Percentiles rank a stretch among this genome's conserved stretches.
Evolutionary conservation across 2,797 vertebrate genomes (phyloP).

Genomic region (Myiothlypis chrysogaster): DNA sequence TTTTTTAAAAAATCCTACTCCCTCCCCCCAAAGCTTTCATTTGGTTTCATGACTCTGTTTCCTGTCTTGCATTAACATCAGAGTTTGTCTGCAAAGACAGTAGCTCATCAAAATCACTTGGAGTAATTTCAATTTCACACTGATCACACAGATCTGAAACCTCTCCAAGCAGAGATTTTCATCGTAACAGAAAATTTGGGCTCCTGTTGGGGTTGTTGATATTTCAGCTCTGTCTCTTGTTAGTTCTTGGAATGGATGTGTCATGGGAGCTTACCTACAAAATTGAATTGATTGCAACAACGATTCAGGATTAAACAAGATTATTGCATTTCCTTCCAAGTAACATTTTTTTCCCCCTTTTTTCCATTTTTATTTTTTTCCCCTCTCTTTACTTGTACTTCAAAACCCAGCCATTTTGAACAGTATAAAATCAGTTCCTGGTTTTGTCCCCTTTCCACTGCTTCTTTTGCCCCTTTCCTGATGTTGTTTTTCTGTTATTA

Average conservation of each 20-base stretch:
- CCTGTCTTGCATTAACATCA: slow-evolving; percentile 6
- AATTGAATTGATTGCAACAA: slow-evolving; percentile 49
- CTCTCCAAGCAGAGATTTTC: slow-evolving; percentile 51
- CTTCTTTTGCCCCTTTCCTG: neutral
- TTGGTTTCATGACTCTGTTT: neutral
- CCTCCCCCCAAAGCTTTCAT: neutral
- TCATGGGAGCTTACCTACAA: slow-evolving; percentile 34
- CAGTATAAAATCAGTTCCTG: neutral
- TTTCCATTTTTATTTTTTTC: fast-evolving
- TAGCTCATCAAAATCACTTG: slow-evolving; percentile 43
- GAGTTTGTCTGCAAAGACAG: slow-evolving; percentile 4
- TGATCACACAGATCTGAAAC: slow-evolving; percentile 24
- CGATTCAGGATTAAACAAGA: slow-evolving; percentile 35
- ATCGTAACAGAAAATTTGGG: slow-evolving; percentile 25
- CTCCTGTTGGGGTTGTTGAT: slow-evolving; percentile 28
- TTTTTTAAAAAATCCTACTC: neutral
- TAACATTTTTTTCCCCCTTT: fast-evolving
- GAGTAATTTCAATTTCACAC: slow-evolving; percentile 61
- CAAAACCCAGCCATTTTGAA: neutral
- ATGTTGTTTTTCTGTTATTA: neutral
- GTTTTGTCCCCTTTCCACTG: neutral
- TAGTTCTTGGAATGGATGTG: slow-evolving; percentile 7
- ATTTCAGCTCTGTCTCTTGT: slow-evolving; percentile 14
- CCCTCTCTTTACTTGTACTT: neutral
- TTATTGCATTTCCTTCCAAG: neutral